Evolutionary conservation across 2,888 invertebrate genomes (phyloP).

Genomic region (Aphodius sticticus): DNA sequence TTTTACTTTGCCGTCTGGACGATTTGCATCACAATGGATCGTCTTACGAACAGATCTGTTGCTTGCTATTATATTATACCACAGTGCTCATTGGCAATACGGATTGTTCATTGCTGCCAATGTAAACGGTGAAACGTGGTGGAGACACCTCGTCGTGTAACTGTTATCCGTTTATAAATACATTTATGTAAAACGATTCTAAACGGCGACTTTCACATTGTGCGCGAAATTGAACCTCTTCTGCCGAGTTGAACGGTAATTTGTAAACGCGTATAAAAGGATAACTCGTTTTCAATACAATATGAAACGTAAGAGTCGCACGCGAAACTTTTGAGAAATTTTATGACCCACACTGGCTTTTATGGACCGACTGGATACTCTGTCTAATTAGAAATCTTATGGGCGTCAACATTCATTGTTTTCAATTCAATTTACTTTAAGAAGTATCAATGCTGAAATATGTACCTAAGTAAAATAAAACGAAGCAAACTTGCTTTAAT

Average conservation of each 20-base stretch:
- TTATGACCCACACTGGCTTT: no score
- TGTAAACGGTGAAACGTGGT: background rate
- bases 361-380: no score
- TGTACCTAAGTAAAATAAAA: no score
- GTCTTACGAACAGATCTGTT: background rate
- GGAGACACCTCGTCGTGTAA: background rate
- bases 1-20: background rate
- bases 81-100: background rate
- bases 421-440: no score
- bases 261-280: background rate
- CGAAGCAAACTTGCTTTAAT: no score
- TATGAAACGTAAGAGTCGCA: background rate
- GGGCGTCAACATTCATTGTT: no score
- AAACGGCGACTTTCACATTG: background rate
- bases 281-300: background rate
- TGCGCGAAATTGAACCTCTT: constrained; percentile 4
- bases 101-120: constrained; percentile 4
- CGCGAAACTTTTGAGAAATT: background rate
- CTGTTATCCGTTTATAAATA: constrained; percentile 12
- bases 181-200: constrained; percentile 19
- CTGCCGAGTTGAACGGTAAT: background rate
- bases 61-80: background rate
- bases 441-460: no score
- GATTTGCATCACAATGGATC: background rate
- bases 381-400: no score